phyloP scores from a whole-genome alignment of 2,113 vertebrate species.

The Semnopithecus entellus region DNA sequence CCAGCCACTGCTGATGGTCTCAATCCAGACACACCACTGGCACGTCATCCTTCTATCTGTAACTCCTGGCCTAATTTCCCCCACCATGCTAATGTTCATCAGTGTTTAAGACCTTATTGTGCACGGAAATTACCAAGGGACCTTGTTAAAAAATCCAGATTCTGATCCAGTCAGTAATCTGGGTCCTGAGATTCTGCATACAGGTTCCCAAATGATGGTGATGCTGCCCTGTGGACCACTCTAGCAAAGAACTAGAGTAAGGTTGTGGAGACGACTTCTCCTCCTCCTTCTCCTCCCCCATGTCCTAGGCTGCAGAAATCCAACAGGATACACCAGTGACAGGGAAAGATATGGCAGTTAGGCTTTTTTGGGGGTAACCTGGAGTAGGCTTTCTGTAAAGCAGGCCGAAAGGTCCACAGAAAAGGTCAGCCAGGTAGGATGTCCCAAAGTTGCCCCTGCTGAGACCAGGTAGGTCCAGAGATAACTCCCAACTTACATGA shows the following conservation, averaged over 20 bases:
- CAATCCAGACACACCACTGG: neutral
- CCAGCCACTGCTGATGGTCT: rapidly evolving
- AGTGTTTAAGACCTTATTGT: neutral
- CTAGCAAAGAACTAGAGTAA: neutral
- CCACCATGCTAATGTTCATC: neutral
- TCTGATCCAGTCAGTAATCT: neutral
- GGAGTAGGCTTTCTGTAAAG: neutral
- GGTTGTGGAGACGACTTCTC: neutral
- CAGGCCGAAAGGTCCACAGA: neutral
- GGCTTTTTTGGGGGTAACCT: neutral
- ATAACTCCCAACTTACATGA: conserved; percentile 89
- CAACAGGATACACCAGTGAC: neutral
- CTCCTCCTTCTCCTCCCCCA: neutral
- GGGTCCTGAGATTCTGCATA: neutral
- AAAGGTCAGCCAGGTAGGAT: neutral
- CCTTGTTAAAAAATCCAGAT: neutral
- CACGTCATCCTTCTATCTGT: neutral
- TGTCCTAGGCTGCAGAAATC: neutral
- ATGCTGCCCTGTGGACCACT: neutral
- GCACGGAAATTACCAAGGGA: neutral
- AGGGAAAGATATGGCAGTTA: neutral
- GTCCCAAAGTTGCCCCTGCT: neutral
- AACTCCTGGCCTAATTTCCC: neutral
- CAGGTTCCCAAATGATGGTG: neutral
- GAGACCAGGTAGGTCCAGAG: neutral